phyloP scores from a whole-genome alignment of 2,797 vertebrate genomes.

The Epinephelus malabaricus region DNA sequence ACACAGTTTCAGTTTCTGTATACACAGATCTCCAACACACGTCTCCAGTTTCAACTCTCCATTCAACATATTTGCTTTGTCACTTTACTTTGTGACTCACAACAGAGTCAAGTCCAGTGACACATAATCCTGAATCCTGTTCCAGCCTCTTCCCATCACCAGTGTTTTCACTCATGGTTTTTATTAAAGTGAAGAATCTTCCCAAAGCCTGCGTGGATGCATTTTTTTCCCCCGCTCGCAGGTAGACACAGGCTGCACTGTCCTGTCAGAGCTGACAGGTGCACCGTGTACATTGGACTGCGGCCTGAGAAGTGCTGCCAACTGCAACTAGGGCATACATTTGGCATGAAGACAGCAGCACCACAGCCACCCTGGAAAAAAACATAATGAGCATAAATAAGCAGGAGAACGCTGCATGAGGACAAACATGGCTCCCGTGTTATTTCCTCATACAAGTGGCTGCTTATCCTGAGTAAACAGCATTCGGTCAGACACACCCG shows the following conservation, averaged over 20 bases:
- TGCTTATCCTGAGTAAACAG: constrained; percentile 47
- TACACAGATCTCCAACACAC: neutral
- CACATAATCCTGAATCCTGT: neutral
- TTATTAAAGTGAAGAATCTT: neutral
- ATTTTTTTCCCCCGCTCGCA: neutral
- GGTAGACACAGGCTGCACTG: constrained; percentile 58
- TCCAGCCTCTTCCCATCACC: neutral
- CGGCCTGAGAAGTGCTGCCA: constrained; percentile 57
- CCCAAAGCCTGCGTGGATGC: neutral
- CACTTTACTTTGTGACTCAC: neutral
- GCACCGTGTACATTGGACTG: constrained; percentile 58
- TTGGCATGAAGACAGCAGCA: constrained; percentile 50
- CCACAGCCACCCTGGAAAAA: constrained; percentile 55
- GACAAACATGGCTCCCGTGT: constrained; percentile 40
- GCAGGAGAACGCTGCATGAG: constrained; percentile 37
- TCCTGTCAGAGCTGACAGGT: constrained; percentile 66
- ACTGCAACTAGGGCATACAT: constrained; percentile 59
- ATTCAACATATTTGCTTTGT: neutral
- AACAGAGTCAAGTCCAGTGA: neutral
- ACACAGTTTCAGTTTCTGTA: neutral
- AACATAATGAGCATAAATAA: constrained; percentile 69
- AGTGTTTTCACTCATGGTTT: neutral
- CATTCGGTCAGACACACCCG: constrained; percentile 24
- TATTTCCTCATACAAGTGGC: constrained; percentile 32
- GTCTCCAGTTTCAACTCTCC: neutral